phyloP scores from a whole-genome alignment of 2,113 vertebrate species.

The Alces alces region DNA sequence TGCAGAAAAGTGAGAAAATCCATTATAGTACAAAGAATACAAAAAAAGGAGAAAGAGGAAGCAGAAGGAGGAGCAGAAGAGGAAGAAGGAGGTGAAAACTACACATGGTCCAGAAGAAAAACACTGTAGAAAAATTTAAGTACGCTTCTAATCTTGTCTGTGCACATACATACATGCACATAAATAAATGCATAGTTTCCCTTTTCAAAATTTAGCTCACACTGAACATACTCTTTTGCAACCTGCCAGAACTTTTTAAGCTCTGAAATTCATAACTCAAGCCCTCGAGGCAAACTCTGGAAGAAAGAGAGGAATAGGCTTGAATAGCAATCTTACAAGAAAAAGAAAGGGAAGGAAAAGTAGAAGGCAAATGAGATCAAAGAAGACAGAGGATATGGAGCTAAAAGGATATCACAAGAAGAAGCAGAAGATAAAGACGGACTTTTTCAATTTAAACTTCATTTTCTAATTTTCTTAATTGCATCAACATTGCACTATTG shows the following conservation, averaged over 20 bases:
- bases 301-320: conserved; percentile 40
- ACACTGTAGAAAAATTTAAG: not conserved
- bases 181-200: conserved; percentile 34
- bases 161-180: conserved; percentile 3
- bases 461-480: conserved; percentile 72
- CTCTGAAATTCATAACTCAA: conserved; percentile 58
- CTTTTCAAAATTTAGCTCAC: conserved; percentile 45
- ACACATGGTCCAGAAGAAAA: not conserved
- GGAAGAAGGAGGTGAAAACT: not conserved
- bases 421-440: conserved; percentile 41
- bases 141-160: not conserved
- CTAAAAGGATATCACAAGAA: conserved; percentile 54
- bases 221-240: conserved; percentile 49
- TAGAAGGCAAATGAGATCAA: conserved; percentile 58
- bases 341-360: conserved; percentile 15
- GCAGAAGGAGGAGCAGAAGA: not conserved
- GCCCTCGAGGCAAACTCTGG: conserved; percentile 53
- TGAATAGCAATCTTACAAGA: conserved; percentile 41
- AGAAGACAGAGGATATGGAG: conserved; percentile 45
- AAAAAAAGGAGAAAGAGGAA: not conserved
- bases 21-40: not conserved
- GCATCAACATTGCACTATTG: conserved; percentile 40
- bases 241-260: conserved; percentile 55
- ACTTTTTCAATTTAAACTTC: conserved; percentile 63
- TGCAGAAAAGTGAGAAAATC: not conserved